phyloP scores from a whole-genome alignment of 2,797 vertebrate species.

The Meda fulgida region DNA sequence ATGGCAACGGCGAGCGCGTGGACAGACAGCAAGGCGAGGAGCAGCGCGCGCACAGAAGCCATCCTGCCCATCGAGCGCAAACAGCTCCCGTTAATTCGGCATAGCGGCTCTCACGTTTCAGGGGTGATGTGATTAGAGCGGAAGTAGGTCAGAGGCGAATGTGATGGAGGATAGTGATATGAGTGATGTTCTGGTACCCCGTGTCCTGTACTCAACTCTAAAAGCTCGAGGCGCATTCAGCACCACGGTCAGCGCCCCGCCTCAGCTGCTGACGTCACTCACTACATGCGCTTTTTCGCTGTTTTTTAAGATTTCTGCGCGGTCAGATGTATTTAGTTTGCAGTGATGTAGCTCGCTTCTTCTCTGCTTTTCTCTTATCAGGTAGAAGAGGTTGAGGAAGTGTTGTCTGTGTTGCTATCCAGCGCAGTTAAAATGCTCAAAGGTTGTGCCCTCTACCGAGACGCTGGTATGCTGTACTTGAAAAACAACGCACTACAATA shows the following conservation, averaged over 20 bases:
- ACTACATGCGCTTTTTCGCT: slow-evolving; percentile 53
- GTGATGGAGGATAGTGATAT: not conserved
- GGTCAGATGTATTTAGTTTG: not conserved
- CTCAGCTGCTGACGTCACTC: slow-evolving; percentile 76
- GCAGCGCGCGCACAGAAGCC: slow-evolving; percentile 70
- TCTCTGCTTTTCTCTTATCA: not conserved
- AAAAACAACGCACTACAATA: not conserved
- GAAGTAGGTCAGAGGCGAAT: slow-evolving; percentile 43
- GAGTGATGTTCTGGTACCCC: slow-evolving; percentile 50
- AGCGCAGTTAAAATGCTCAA: not conserved
- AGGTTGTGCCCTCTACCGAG: not conserved
- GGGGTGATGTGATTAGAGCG: slow-evolving; percentile 27
- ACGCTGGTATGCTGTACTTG: not conserved
- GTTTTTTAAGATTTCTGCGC: not conserved
- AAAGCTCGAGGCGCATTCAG: slow-evolving; percentile 65
- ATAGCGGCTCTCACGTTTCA: slow-evolving; percentile 50
- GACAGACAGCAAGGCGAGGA: slow-evolving; percentile 70
- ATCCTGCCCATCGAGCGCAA: slow-evolving; percentile 75
- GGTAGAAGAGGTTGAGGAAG: not conserved
- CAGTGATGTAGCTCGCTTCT: not conserved
- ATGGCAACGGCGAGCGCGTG: slow-evolving; percentile 65
- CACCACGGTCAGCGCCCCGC: slow-evolving; percentile 82
- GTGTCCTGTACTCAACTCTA: slow-evolving; percentile 66
- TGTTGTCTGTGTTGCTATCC: not conserved
- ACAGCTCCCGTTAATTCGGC: slow-evolving; percentile 68